These are phyloP conservation scores for Antedon mediterranea DNA, from an alignment of 53 echinoderm and acorn worm genomes.

Conservation along the genomic window DNA sequence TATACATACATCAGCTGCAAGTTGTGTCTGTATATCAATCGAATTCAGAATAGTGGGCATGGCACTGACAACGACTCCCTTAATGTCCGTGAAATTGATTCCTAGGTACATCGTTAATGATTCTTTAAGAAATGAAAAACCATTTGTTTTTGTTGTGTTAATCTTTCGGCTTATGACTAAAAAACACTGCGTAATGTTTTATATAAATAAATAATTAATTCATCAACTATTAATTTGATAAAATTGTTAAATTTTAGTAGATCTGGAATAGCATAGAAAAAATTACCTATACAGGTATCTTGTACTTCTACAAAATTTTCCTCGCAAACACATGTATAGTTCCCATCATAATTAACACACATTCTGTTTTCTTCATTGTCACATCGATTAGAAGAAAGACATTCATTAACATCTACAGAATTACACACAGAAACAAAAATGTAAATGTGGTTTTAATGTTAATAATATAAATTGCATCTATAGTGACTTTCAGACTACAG, in stretches of 20 bases:
- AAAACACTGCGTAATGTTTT: no score
- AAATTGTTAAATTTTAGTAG: no score
- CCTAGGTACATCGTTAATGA: slow-evolving; percentile 11
- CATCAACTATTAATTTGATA: no score
- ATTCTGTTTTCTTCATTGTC: slow-evolving; percentile 7
- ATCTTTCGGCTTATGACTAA: no score
- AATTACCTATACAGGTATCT: slow-evolving; percentile 25
- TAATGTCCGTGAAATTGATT: slow-evolving; percentile 22
- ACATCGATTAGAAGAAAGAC: slow-evolving; percentile 13
- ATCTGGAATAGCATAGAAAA: background rate
- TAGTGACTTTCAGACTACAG: no score
- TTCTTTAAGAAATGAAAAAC: slow-evolving; percentile 15
- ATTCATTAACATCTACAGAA: slow-evolving; percentile 28
- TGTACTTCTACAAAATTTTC: slow-evolving; percentile 13
- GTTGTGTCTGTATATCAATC: background rate
- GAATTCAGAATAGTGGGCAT: slow-evolving; percentile 5
- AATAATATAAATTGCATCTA: no score
- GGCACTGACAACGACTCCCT: slow-evolving; percentile 5
- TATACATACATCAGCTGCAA: slow-evolving; percentile 34
- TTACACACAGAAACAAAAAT: no score
- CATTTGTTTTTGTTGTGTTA: no score
- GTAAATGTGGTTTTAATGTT: no score
- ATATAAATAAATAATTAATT: no score
- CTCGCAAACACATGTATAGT: slow-evolving; percentile 27
- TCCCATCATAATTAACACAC: slow-evolving; percentile 26